Conservation (phyloP, 23 tunicate species). For the Ciona savignyi region DNA sequence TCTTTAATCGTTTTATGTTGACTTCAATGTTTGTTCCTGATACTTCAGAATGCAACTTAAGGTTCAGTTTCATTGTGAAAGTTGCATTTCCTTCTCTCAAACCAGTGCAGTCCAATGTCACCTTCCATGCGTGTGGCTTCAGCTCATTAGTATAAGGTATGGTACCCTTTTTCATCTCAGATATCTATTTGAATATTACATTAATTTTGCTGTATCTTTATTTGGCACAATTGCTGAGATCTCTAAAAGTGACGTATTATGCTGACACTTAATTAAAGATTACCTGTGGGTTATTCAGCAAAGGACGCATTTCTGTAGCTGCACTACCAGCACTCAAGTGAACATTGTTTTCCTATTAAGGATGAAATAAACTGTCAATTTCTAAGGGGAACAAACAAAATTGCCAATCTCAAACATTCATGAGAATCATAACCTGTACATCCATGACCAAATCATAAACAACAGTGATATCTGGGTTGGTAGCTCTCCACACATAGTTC, state of each 20-base stretch:
- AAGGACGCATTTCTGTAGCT: background rate
- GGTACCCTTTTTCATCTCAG: constrained; percentile 17
- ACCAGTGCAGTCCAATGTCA: constrained; percentile 46
- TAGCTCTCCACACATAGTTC: constrained; percentile 41
- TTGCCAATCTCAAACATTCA: background rate
- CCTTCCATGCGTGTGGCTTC: constrained; percentile 12
- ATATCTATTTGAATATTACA: background rate
- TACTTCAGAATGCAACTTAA: constrained; percentile 8
- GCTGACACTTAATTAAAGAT: no score
- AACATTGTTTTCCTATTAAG: background rate
- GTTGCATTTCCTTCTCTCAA: constrained; percentile 30
- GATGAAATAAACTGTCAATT: no score
- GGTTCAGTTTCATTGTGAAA: constrained; percentile 11
- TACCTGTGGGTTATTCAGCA: background rate
- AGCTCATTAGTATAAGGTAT: constrained; percentile 6
- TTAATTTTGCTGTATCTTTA: background rate
- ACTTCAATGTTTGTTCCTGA: constrained; percentile 4
- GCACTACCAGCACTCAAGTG: background rate
- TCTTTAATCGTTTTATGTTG: constrained; percentile 44
- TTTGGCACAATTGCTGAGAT: background rate
- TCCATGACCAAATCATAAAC: background rate
- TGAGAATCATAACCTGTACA: background rate
- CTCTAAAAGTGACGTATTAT: no score
- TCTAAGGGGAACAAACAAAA: background rate
- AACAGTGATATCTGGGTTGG: background rate